These are phyloP conservation scores for Hormaphis cornu DNA, from an alignment of 1,140 invertebrate genomes.

Conservation along the genomic window DNA sequence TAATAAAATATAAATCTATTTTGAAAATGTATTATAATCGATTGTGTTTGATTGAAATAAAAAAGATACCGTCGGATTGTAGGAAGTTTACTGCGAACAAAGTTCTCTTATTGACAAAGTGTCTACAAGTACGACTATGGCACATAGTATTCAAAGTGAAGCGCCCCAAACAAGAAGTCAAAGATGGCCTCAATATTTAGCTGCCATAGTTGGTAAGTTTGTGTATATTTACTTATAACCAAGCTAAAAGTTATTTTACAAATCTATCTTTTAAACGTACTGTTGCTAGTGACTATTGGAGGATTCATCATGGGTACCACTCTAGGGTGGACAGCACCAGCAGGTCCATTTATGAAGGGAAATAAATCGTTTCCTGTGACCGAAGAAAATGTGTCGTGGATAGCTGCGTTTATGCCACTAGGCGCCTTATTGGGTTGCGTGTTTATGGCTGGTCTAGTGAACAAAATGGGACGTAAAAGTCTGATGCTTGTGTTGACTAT, in stretches of 20 bases:
- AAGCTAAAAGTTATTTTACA: no score
- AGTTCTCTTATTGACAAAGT: slow-evolving; percentile 12
- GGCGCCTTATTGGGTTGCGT: slow-evolving; percentile 48
- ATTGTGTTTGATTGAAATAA: no score
- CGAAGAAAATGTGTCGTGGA: slow-evolving; percentile 55
- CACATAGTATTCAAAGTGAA: slow-evolving; percentile 16
- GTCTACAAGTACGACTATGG: slow-evolving; percentile 24
- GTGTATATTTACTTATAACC: background rate
- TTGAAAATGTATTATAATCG: no score
- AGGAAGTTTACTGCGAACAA: background rate
- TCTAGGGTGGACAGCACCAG: slow-evolving; percentile 70
- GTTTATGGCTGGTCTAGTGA: slow-evolving; percentile 45
- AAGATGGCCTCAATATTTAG: slow-evolving; percentile 36
- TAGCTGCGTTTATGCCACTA: slow-evolving; percentile 58
- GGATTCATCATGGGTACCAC: slow-evolving; percentile 62
- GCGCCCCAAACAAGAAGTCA: slow-evolving; percentile 13
- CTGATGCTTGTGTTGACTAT: slow-evolving; percentile 60
- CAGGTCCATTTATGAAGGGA: slow-evolving; percentile 48
- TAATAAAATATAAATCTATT: no score
- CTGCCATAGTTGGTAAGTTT: slow-evolving; percentile 36
- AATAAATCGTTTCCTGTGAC: slow-evolving; percentile 48
- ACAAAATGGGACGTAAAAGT: slow-evolving; percentile 61
- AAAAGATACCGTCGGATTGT: no score
- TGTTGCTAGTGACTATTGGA: slow-evolving; percentile 45
- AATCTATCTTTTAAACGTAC: background rate